Conservation (phyloP, 2,113 vertebrate species). For the Aegithalos caudatus region DNA sequence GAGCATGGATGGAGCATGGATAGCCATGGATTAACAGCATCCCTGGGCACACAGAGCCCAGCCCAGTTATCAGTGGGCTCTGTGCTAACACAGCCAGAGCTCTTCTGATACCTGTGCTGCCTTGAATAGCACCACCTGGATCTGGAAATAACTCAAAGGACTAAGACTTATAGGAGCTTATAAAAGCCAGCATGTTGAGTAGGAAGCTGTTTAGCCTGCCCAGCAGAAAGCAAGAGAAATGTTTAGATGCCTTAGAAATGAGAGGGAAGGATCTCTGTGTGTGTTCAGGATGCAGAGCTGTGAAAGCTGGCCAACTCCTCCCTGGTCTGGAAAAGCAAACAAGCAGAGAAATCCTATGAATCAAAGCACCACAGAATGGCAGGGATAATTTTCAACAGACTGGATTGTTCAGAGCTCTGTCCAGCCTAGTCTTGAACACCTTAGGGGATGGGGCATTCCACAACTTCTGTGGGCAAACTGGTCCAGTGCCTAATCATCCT, state of each 20-base stretch:
- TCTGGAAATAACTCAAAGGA: not conserved
- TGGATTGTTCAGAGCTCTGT: not conserved
- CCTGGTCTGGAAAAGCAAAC: not conserved
- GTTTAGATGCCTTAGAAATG: not conserved
- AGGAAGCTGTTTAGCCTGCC: not conserved
- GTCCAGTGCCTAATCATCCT: not conserved
- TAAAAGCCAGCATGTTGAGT: not conserved
- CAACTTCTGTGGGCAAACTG: not conserved
- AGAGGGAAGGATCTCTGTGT: not conserved
- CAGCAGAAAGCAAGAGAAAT: not conserved
- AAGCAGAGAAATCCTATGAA: not conserved
- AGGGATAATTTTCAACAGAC: not conserved
- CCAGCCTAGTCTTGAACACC: not conserved
- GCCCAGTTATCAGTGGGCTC: fast-evolving
- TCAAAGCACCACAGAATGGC: not conserved
- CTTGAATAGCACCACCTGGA: no score
- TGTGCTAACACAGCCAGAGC: not conserved
- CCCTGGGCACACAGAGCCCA: not conserved
- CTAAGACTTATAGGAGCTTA: not conserved
- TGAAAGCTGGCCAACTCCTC: not conserved
- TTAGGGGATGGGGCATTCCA: not conserved
- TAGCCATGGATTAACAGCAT: fast-evolving
- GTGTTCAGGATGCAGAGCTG: not conserved
- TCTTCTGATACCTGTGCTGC: fast-evolving
- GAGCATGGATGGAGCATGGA: not conserved